phyloP scores from a whole-genome alignment of 2,888 invertebrate genomes.

The Siphlonurus alternatus region DNA sequence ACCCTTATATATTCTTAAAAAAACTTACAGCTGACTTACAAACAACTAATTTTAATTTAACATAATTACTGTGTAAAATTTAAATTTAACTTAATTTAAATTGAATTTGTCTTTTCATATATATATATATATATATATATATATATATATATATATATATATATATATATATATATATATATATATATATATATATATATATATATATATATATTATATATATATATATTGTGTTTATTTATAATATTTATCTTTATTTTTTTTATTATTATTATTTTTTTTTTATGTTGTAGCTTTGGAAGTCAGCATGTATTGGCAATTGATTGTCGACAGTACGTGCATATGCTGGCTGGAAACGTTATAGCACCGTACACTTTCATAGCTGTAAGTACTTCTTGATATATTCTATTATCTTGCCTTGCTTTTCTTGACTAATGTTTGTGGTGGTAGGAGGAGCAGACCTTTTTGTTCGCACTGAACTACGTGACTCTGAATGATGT shows the following conservation, averaged over 20 bases:
- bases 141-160: no score
- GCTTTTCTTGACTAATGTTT: slow-evolving; percentile 7
- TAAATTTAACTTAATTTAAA: no score
- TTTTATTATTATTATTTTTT: no score
- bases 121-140: no score
- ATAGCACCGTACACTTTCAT: slow-evolving; percentile 66
- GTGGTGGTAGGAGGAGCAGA: slow-evolving; percentile 23
- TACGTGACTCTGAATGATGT: slow-evolving; percentile 56
- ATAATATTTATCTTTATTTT: not conserved
- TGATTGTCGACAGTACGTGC: slow-evolving; percentile 46
- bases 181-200: no score
- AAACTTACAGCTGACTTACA: no score
- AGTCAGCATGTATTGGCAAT: slow-evolving; percentile 39
- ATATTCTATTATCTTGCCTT: not conserved
- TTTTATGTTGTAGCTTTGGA: not conserved
- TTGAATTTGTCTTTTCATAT: no score
- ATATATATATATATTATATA: no score
- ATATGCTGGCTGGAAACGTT: slow-evolving; percentile 67
- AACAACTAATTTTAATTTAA: no score
- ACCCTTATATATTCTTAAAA: no score
- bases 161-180: no score
- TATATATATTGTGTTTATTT: slow-evolving; percentile 8
- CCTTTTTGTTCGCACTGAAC: slow-evolving; percentile 56
- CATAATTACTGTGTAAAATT: no score
- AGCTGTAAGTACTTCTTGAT: slow-evolving; percentile 30